Base-by-base conservation (phyloP, 37 sponge, comb jelly and placozoan species). In the Chondrilla cf. caribensis region DNA sequence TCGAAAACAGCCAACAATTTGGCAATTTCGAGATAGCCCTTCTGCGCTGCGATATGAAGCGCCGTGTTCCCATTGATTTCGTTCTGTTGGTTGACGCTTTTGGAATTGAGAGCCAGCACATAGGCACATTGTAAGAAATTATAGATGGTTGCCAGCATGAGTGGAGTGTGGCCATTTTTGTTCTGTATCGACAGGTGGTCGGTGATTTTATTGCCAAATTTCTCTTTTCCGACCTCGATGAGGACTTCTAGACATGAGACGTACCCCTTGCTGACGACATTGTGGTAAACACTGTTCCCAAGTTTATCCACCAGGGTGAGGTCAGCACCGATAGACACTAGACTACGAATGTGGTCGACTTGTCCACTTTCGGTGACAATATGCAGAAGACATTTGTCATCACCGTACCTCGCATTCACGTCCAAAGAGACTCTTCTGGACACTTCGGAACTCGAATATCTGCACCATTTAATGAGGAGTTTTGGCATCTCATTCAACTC, bases 1-100 rank as follows among this genome's bases (percentile, higher is more conserved):
- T 70, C 87, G 72, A 90, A 86, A 0, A 81, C 84, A 18, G 82
- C 58, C 0, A 90, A 81, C 17, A 65, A 26, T 60, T 90, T 90
- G 0, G 65, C 58, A 9, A 84, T 36, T n/a, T 1, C 18, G 0
- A 59, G 38, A 22, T 90, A 31, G 18, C 73, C 70, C 17, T 70
- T 47, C 67, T 82, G 36, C 8, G 75, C 81, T 8, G 88, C 88
- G 38, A 80, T 35, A 29, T 84, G 88, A 22, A 88, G 54, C 2
- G 88, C 83, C 14, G 80, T 77, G 68, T 78, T 60, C 1, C 79
- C 83, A 32, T 70, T 82, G 15, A 2, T 1, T 21, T 37, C 0
- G 54, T 88, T 84, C 21, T 29, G 24, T 0, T 38, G 33, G 43
- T 88, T 35, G 9, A 78, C 79, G 72, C 68, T 39, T 11, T 76